Evolutionary conservation across 1,140 invertebrate genomes (phyloP), one percentile per base, ranked within the genome.

Genomic region (Listronotus oregonensis): DNA sequence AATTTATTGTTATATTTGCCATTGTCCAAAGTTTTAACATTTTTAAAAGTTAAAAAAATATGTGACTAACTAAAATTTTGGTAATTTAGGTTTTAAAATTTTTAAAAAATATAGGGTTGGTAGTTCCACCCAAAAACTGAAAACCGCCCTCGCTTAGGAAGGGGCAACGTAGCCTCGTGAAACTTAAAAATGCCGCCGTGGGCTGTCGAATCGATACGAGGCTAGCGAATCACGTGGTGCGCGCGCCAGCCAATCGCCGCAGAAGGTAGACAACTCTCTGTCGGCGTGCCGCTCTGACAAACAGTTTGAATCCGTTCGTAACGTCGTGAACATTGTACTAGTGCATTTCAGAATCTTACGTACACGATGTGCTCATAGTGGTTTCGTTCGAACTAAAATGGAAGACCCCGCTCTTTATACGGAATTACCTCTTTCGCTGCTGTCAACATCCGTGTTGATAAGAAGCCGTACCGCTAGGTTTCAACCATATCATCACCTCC

Each of bases 111-210:
- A 11, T 39, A 47, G 62, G 63, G 54, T 65, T 46, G 62, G 52
- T 50, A 18, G 47, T 50, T 21, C 21, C 47, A 50, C 21, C 52
- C 52, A 27, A 37, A 37, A 55, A 55, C 52, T 39, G 31, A 40
- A 66, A 61, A 54, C 64, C 57, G 57, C 64, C 64, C 58, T 56
- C 56, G 37, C 37, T 50, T 50, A 21, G 64, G 51, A 49, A 56
- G 57, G 64, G 52, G 49, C 39, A 51, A 17, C 39, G 75, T 80
- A 78, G 79, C 79, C 79, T 82, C 71, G 73, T 72, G 67, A 81
- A 88, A 88, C 84, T 89, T 87, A 89, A 88, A 89, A 89, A 88
- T 88, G 86, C 87, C 87, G 87, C 86, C 86, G 86, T 85, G 67
- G 70, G 83, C 83, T 82, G 85, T 83, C 85, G 86, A 89, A 89